Percentiles rank a stretch among this genome's conserved stretches.
Conservation (phyloP, 2,797 vertebrate genomes). For the Microctenopoma stevenorrisi region DNA sequence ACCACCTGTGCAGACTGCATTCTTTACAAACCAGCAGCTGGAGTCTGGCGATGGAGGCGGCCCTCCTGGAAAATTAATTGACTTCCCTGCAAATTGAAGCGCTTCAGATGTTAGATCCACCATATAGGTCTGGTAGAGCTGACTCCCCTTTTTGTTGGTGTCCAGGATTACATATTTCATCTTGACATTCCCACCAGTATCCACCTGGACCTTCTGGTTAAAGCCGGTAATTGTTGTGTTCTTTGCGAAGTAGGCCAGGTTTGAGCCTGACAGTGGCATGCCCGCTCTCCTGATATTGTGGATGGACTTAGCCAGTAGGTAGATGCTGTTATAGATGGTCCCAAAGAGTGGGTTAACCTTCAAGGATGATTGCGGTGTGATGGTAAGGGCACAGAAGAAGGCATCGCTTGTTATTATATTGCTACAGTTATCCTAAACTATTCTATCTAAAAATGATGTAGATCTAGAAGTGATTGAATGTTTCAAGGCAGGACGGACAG, state of each 20-base stretch:
- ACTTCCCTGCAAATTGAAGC: conserved; percentile 80
- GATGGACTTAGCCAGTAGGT: conserved; percentile 89
- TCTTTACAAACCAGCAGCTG: conserved; percentile 90
- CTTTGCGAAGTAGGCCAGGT: conserved; percentile 85
- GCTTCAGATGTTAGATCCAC: conserved; percentile 80
- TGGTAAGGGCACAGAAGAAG: conserved; percentile 36
- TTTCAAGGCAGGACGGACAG: too few relatives aligned
- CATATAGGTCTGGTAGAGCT: conserved; percentile 85
- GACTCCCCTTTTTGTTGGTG: conserved; percentile 81
- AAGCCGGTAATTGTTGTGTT: conserved; percentile 91
- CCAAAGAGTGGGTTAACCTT: conserved; percentile 95
- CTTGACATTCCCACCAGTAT: conserved; percentile 81
- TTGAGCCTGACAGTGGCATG: conserved; percentile 78
- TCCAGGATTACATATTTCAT: conserved; percentile 90
- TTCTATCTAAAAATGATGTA: too few relatives aligned
- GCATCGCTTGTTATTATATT: not conserved
- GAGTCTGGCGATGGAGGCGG: conserved; percentile 86
- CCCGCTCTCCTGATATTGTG: conserved; percentile 84
- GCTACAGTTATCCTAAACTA: too few relatives aligned
- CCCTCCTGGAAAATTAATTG: conserved; percentile 87
- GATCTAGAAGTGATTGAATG: too few relatives aligned
- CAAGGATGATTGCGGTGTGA: conserved; percentile 1
- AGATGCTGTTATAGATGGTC: conserved; percentile 93
- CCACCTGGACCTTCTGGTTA: conserved; percentile 85
- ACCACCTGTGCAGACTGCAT: conserved; percentile 88